Conservation (phyloP, 2,888 invertebrate genomes). For the Anorthoa munda region DNA sequence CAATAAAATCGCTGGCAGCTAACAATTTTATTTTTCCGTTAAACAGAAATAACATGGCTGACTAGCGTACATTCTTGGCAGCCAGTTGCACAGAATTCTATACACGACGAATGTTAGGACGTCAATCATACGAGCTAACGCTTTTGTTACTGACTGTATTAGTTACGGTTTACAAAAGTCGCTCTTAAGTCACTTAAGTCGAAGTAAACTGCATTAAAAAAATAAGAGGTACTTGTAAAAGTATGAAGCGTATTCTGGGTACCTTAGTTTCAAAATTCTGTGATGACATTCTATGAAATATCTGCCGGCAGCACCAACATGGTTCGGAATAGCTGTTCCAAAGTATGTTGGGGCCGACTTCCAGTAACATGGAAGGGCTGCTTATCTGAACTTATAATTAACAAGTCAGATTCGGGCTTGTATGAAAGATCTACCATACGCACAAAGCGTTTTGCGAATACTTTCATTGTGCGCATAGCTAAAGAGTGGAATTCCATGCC, state of each 20-base stretch:
- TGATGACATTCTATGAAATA: no score
- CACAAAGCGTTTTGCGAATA: no score
- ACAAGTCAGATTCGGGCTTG: no score
- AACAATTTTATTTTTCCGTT: constrained; percentile 63
- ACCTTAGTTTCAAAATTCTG: background rate
- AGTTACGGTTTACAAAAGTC: background rate
- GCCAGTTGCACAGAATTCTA: constrained; percentile 61
- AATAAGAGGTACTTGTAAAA: background rate
- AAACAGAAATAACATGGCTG: constrained; percentile 73
- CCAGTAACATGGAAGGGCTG: no score
- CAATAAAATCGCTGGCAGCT: constrained; percentile 53
- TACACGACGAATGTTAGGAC: constrained; percentile 62
- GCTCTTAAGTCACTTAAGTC: no score
- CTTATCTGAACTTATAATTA: no score
- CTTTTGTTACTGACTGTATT: constrained; percentile 52
- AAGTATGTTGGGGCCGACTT: no score
- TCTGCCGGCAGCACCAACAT: no score
- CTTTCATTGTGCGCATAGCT: no score
- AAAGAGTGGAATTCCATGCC: no score
- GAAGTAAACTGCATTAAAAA: background rate
- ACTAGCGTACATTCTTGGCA: constrained; percentile 84
- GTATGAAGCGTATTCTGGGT: background rate
- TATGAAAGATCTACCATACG: no score
- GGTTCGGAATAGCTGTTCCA: no score
- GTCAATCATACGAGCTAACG: constrained; percentile 60